phyloP scores from a whole-genome alignment of 2,888 invertebrate species.

The Harpalus rufipes region DNA sequence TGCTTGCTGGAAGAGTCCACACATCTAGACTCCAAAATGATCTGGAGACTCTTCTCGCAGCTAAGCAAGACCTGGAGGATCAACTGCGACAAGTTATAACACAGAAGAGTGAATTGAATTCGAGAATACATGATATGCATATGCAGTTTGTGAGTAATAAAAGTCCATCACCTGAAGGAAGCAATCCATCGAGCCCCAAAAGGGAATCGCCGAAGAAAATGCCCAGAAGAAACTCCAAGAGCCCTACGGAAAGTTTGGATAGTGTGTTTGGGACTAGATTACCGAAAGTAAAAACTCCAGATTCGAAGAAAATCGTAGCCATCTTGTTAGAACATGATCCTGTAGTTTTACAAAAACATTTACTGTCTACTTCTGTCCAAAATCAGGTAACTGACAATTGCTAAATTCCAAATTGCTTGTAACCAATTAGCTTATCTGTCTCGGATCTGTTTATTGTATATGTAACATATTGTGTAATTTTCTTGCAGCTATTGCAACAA shows the following conservation, averaged over 20 bases:
- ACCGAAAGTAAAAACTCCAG: slow-evolving; percentile 83
- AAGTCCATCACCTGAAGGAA: slow-evolving; percentile 71
- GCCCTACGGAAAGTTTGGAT: slow-evolving; percentile 79
- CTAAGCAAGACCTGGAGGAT: slow-evolving; percentile 81
- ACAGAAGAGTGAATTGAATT: slow-evolving; percentile 81
- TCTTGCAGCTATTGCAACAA: slow-evolving; percentile 84
- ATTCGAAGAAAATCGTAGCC: slow-evolving; percentile 88
- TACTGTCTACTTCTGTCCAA: slow-evolving; percentile 89
- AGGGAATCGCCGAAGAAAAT: slow-evolving; percentile 73
- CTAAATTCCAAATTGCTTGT: too few relatives aligned
- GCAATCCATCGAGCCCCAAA: slow-evolving; percentile 69
- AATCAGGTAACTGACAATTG: slow-evolving; percentile 83
- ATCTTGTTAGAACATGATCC: slow-evolving; percentile 91
- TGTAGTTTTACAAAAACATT: slow-evolving; percentile 89
- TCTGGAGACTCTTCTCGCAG: slow-evolving; percentile 80
- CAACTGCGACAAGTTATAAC: slow-evolving; percentile 80
- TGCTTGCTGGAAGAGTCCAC: slow-evolving; percentile 82
- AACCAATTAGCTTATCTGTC: neutral
- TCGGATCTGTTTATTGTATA: slow-evolving; percentile 53
- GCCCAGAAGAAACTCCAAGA: slow-evolving; percentile 66
- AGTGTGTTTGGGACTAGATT: slow-evolving; percentile 83
- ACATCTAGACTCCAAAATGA: slow-evolving; percentile 84
- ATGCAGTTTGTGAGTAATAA: slow-evolving; percentile 76
- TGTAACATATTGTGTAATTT: slow-evolving; percentile 19
- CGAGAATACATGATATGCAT: slow-evolving; percentile 80